phyloP scores from a whole-genome alignment of 1,140 invertebrate genomes.

The Vanessa tameamea region DNA sequence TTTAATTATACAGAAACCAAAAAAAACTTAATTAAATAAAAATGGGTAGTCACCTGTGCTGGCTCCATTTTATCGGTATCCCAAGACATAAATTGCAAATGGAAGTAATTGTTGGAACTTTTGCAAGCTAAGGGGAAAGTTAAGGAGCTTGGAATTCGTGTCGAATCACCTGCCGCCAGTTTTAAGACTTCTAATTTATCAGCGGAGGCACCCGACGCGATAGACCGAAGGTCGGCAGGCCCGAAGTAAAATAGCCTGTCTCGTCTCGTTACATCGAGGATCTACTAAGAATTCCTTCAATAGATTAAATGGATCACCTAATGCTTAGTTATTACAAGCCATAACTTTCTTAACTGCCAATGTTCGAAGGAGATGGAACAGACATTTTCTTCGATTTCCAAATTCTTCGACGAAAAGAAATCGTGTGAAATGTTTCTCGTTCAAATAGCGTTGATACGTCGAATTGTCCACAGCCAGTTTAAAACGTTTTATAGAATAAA shows the following conservation, averaged over 20 bases:
- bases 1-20: too few relatives aligned
- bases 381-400: constrained; percentile 1
- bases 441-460: neutral
- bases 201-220: constrained; percentile 50
- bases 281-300: constrained; percentile 35
- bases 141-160: constrained; percentile 61
- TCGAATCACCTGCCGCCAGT: constrained; percentile 72
- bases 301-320: constrained; percentile 35
- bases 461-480: too few relatives aligned
- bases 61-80: constrained; percentile 56
- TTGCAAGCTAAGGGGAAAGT: constrained; percentile 45
- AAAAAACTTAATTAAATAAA: neutral
- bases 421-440: constrained; percentile 5
- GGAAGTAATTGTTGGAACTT: constrained; percentile 76
- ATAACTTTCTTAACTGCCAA: constrained; percentile 38
- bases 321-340: constrained; percentile 39
- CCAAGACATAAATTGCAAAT: constrained; percentile 71
- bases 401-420: constrained; percentile 13
- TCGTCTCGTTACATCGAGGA: constrained; percentile 51
- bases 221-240: constrained; percentile 50
- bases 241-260: constrained; percentile 55
- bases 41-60: constrained; percentile 54
- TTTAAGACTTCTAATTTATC: constrained; percentile 77
- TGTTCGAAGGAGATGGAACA: constrained; percentile 27
- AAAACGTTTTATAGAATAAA: neutral